Conservation (phyloP, 1,140 invertebrate genomes). For the Drosophila kohkoa region DNA sequence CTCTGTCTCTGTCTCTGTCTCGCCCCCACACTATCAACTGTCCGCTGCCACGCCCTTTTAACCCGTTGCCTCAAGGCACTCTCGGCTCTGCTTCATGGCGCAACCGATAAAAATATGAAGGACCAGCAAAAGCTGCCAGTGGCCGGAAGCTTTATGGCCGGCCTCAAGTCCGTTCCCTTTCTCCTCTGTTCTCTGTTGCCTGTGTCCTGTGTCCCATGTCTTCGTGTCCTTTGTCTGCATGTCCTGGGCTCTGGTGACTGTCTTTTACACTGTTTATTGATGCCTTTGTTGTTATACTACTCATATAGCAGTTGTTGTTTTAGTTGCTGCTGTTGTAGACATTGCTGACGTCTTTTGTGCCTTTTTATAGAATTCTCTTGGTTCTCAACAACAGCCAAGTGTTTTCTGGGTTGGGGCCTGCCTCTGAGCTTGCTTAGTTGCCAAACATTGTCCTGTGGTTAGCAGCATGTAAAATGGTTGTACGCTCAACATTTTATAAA, state of each 20-base stretch:
- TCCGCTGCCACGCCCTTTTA: slow-evolving; percentile 12
- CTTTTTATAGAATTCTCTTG: slow-evolving; percentile 78
- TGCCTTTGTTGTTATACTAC: slow-evolving; percentile 60
- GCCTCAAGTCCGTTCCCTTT: slow-evolving; percentile 16
- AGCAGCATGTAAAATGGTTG: slow-evolving; percentile 79
- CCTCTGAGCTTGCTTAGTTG: slow-evolving; percentile 55
- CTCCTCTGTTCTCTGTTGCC: not conserved
- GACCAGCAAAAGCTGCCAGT: slow-evolving; percentile 40
- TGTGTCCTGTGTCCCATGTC: slow-evolving; percentile 2
- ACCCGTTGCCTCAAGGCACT: slow-evolving; percentile 19
- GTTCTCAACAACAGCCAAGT: slow-evolving; percentile 51
- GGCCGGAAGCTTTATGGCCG: slow-evolving; percentile 41
- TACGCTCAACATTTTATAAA: slow-evolving; percentile 65
- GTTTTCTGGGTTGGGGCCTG: not conserved
- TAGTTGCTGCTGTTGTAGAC: slow-evolving; percentile 62
- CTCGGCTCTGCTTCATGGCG: not conserved
- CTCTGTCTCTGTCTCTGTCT: not conserved
- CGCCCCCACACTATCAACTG: not conserved
- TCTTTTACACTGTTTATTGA: slow-evolving; percentile 80
- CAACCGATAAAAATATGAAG: slow-evolving; percentile 68
- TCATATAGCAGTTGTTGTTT: slow-evolving; percentile 38
- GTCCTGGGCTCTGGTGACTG: slow-evolving; percentile 51
- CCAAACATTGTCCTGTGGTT: slow-evolving; percentile 72
- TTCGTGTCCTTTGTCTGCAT: slow-evolving; percentile 17
- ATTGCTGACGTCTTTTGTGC: slow-evolving; percentile 79